Base-by-base conservation (phyloP, 2,888 invertebrate species). In the Conus canariensis region DNA sequence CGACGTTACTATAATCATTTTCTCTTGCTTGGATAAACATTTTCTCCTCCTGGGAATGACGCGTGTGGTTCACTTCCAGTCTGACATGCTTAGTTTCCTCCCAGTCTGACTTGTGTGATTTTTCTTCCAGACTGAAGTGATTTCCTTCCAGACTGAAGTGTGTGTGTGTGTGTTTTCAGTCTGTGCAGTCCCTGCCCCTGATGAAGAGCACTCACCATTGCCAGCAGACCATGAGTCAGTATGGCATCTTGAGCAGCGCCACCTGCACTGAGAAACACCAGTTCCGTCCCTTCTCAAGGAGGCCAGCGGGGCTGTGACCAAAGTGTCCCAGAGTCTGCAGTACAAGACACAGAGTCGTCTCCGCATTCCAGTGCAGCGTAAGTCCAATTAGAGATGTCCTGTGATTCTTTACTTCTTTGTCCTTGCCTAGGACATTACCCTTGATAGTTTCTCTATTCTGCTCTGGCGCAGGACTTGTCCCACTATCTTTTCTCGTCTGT, bases 201-300 rank as follows among this genome's bases (percentile, higher is more conserved):
- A 92, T 96, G 91, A 95, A 95, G 91, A 95, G 98, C 0, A 96
- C 96, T 5, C 97, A 98, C 94, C 70, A 87, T 91, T 97, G 98
- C 83, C 97, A 97, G 92, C 97, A 98, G 92, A 91, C 98, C 90
- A 97, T 97, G 91, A 97, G 98, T 91, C 90, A 90, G 19, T 97
- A 97, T 45, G 98, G 98, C 7, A 96, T 98, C 22, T 97, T 98
- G 16, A 97, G 97, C 94, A 97, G 97, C 92, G 97, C 97, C 0
- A 96, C 97, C 0, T 97, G 98, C 70, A 97, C 97, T 30, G 98
- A 98, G 95, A 97, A 97, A 87, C 98, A 98, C 95, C 96, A 97
- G 30, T 98, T 97, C 96, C 97, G 97, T 82, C 98, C 98, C 0
- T 98, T 98, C 96, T 97, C 98, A 80, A 95, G 95, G 83, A 95